Evolutionary conservation across 37 sponge, comb jelly and placozoan species (phyloP).

Genomic region (Eunapius fragilis): DNA sequence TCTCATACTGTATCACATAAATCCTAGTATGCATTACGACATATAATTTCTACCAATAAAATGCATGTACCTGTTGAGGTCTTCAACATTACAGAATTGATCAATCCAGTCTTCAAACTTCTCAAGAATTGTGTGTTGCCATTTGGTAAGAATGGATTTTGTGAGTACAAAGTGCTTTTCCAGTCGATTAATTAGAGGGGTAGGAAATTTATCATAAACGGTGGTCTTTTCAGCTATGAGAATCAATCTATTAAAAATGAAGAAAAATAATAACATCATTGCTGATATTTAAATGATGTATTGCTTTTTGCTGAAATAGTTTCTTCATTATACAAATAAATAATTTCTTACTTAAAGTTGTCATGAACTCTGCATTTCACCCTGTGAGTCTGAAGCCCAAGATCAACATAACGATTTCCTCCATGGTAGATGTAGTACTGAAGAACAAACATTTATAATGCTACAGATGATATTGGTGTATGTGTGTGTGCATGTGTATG

Average conservation of each 20-base stretch:
- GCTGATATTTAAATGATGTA: too few relatives aligned
- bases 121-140: constrained; percentile 50
- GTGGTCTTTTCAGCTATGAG: constrained; percentile 15
- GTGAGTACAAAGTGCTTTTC: constrained; percentile 27
- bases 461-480: too few relatives aligned
- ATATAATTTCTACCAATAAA: too few relatives aligned
- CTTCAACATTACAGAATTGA: constrained; percentile 17
- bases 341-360: constrained; percentile 59
- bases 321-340: too few relatives aligned
- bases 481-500: too few relatives aligned
- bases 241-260: constrained; percentile 15
- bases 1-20: too few relatives aligned
- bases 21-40: too few relatives aligned
- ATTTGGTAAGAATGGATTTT: constrained; percentile 5
- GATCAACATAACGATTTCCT: constrained; percentile 73
- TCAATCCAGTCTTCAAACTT: constrained; percentile 58
- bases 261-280: too few relatives aligned
- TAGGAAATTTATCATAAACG: constrained; percentile 17
- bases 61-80: background rate
- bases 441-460: too few relatives aligned
- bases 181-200: constrained; percentile 23
- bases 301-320: too few relatives aligned
- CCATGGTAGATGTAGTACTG: constrained; percentile 58
- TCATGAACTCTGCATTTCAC: constrained; percentile 80
- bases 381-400: constrained; percentile 78